Base-by-base conservation (phyloP, 2,888 invertebrate species). In the Lucinisca nassula region DNA sequence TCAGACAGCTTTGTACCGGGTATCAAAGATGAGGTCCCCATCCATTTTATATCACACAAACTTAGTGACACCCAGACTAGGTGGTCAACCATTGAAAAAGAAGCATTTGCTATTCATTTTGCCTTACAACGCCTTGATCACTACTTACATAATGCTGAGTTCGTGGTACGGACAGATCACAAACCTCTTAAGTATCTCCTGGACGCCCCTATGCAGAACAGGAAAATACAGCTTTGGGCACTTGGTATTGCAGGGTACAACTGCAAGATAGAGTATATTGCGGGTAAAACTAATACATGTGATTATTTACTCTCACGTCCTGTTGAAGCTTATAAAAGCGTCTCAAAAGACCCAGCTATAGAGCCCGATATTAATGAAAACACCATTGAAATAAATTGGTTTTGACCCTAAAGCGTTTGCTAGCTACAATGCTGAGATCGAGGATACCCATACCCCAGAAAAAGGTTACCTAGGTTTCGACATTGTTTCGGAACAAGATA, bases 211-310 rank as follows among this genome's bases (percentile, higher is more conserved):
- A 87, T 88, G 79, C 79, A 87, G 58, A 88, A 88, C 21, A 84
- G 58, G 24, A 88, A 87, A 38, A 75, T 75, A 75, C 84, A 84
- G 32, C 37, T 88, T 30, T 86, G 85, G 90, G 88, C 90, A 1
- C 27, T 88, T 40, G 58, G 58, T 0, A 88, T 90, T 12, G 14
- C 79, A 21, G 84, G 84, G 0, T 83, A 88, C 61, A 85, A 84
- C 55, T 85, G 79, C 45, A 61, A 24, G 6, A 82, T 84, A 17
- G 85, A 84, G 27, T 90, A 88, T 27, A 82, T 90, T 2, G 51
- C 75, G 0, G 89, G 84, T 0, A 32, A 61, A n/a, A 37, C n/a
- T 32, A 88, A 88, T 40, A 67, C 78, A 0, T 38, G 72, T 24
- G 83, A 85, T 21, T 85, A 87, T 49, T n/a, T 87, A 38, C 37